Evolutionary conservation across 2,113 vertebrate species (phyloP).

Genomic region (Zosterops borbonicus): DNA sequence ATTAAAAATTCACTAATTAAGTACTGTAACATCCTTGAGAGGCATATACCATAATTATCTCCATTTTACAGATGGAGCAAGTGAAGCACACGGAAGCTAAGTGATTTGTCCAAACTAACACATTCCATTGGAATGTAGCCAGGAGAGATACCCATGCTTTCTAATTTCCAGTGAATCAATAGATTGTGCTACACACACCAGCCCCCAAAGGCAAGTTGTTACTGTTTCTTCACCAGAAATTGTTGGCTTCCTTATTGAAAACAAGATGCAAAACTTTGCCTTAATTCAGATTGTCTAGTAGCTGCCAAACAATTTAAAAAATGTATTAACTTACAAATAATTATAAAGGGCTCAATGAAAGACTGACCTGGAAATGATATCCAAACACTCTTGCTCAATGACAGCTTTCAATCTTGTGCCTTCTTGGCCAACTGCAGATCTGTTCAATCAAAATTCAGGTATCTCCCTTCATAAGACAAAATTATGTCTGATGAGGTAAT

Average conservation of each 20-base stretch:
- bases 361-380: background rate
- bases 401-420: background rate
- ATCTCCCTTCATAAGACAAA: background rate
- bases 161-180: slow-evolving; percentile 39
- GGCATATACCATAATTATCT: slow-evolving; percentile 64
- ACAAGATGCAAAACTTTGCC: slow-evolving; percentile 25
- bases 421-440: background rate
- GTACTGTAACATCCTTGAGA: slow-evolving; percentile 50
- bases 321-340: background rate
- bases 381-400: background rate
- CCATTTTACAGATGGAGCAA: slow-evolving; percentile 56
- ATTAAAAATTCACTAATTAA: slow-evolving; percentile 59
- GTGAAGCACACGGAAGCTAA: slow-evolving; percentile 53
- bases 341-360: background rate
- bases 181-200: slow-evolving; percentile 24
- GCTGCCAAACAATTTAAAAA: background rate
- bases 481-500: background rate
- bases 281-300: background rate
- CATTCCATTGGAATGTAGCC: slow-evolving; percentile 38
- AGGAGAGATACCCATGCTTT: slow-evolving; percentile 25
- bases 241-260: slow-evolving; percentile 18
- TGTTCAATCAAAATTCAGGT: background rate
- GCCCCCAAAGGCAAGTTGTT: slow-evolving; percentile 1
- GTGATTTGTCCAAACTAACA: slow-evolving; percentile 53
- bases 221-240: slow-evolving; percentile 2